Evolutionary conservation across 2,888 invertebrate genomes (phyloP), one percentile per base, ranked within the genome.

Genomic region (Papilio demoleus): DNA sequence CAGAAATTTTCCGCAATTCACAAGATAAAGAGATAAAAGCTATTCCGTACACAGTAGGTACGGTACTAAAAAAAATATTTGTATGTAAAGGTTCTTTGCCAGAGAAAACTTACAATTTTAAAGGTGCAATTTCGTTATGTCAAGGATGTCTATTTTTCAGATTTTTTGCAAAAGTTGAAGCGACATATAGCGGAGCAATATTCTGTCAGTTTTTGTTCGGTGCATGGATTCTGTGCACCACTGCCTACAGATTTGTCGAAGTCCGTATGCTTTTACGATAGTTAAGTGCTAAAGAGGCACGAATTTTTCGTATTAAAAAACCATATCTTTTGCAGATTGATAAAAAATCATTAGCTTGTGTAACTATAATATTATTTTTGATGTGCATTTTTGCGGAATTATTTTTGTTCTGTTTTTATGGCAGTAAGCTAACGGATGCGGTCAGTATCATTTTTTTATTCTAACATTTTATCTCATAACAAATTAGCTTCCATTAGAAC

Each of bases 291-390:
- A 38, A 14, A 14, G 38, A 38, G 4, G 12, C 38, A 14, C 36
- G 12, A 11, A 36, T 36, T 36, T 36, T 36, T n/a, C n/a, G 12
- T 12, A 12, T 11, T 12, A 36, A 3, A 9, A 36, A 11, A 12
- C 11, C 12, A 12, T 36, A 36, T 36, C 14, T n/a, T n/a, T 38
- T 38, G 3, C 38, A 38, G 38, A 38, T 38, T 38, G 38, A 38
- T 38, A 38, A 38, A 38, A 38, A 4, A 3, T 38, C 38, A 38
- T 38, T 87, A 6, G 79, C 83, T 56, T 86, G 83, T 61, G 70
- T 81, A 1, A 87, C 87, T 14, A 38, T 87, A 85, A 69, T 81
- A 4, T 72, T 85, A 72, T 88, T 87, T 72, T 81, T 88, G 69
- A 65, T 65, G 17, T 88, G 87, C 70, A 79, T 88, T n/a, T 62